Conservation (phyloP, 2,797 vertebrate species). For the Anguilla obscura region DNA sequence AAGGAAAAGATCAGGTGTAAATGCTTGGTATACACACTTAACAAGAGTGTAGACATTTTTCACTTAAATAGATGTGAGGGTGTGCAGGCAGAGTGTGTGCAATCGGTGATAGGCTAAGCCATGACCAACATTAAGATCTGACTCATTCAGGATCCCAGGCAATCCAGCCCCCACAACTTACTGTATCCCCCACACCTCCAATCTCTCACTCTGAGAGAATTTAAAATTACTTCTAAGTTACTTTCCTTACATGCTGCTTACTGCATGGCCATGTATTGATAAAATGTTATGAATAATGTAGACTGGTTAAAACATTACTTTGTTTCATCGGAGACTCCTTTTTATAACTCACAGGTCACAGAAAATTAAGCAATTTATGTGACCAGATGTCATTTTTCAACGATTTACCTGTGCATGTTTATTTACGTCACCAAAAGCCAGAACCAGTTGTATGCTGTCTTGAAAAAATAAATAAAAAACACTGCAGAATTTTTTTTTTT, state of each 20-base stretch:
- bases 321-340: not conserved
- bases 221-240: too few species aligned
- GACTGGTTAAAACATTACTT: not conserved
- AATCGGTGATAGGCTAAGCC: not conserved
- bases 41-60: too few species aligned
- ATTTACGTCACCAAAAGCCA: not conserved
- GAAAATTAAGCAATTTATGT: not conserved
- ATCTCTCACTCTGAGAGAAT: not conserved
- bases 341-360: not conserved
- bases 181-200: not conserved
- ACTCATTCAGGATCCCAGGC: not conserved
- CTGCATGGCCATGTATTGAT: not conserved
- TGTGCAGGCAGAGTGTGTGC: not conserved
- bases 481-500: not conserved
- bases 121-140: not conserved
- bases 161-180: not conserved
- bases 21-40: too few species aligned
- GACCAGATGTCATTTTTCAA: not conserved
- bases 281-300: not conserved
- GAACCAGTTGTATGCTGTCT: constrained; percentile 2
- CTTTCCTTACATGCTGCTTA: not conserved
- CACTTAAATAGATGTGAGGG: not conserved
- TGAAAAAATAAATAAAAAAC: not conserved
- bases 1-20: too few species aligned
- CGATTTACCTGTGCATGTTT: not conserved